Percentiles rank a stretch among this genome's conserved stretches.
These are phyloP conservation scores for Magallana angulata DNA, from an alignment of 1,140 invertebrate genomes.

Conservation along the genomic window DNA sequence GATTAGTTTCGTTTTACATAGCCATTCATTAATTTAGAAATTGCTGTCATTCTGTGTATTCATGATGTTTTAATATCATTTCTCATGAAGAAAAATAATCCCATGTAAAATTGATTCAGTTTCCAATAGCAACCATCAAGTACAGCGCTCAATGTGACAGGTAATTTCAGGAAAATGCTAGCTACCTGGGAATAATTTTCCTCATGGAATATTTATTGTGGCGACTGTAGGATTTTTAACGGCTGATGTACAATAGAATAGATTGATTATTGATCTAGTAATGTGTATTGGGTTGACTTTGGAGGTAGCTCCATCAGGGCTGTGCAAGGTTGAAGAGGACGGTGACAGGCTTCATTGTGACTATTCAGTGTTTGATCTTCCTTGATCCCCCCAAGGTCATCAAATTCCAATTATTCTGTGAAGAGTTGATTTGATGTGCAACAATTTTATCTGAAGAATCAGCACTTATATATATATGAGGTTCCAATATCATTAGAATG, in stretches of 20 bases:
- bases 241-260: neutral
- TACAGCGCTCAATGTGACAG: neutral
- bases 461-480: too few relatives aligned
- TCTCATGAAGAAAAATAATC: too few relatives aligned
- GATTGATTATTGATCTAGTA: conserved; percentile 18
- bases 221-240: neutral
- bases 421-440: neutral
- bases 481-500: too few relatives aligned
- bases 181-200: conserved; percentile 16
- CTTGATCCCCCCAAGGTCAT: neutral
- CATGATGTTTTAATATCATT: too few relatives aligned
- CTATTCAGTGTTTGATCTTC: neutral
- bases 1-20: too few relatives aligned
- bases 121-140: neutral
- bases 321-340: neutral
- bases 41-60: too few relatives aligned
- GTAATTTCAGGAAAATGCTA: neutral
- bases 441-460: neutral
- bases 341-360: neutral
- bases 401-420: neutral
- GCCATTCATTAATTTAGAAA: too few relatives aligned
- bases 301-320: neutral
- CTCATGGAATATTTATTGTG: conserved; percentile 32
- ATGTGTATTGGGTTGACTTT: conserved; percentile 13
- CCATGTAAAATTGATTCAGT: neutral